Percentiles rank a stretch among this genome's conserved stretches.
Evolutionary conservation across 2,113 vertebrate species (phyloP).

Genomic region (Anhinga anhinga): DNA sequence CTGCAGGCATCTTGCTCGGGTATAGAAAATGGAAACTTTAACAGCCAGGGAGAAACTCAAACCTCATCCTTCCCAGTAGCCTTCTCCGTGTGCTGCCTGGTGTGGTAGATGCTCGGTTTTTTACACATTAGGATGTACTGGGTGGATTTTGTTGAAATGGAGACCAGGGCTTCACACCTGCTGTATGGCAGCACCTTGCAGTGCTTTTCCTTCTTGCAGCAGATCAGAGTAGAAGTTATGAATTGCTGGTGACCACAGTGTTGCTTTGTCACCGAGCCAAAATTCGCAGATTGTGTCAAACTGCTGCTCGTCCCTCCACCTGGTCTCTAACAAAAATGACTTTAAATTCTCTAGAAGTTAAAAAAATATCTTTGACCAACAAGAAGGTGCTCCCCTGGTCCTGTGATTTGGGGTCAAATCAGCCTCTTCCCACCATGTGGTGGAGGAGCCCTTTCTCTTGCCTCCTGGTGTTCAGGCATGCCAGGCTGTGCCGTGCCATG

Average conservation of each 20-base stretch:
- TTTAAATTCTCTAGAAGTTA: not conserved
- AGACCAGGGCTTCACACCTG: not conserved
- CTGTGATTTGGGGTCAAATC: not conserved
- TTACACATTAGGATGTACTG: not conserved
- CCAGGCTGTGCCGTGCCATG: fast-evolving
- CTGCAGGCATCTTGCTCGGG: not conserved
- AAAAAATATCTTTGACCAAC: not conserved
- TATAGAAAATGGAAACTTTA: not conserved
- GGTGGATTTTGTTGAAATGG: not conserved
- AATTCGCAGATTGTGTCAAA: not conserved
- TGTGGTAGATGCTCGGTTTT: not conserved
- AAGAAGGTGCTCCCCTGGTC: not conserved
- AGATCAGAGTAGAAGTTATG: not conserved
- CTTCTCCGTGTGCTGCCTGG: fast-evolving
- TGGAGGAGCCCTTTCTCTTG: not conserved
- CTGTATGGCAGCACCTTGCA: not conserved
- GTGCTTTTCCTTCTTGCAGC: not conserved
- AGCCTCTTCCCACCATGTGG: fast-evolving
- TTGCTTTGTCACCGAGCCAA: not conserved
- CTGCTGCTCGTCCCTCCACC: not conserved
- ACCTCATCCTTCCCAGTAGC: not conserved
- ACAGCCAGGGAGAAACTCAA: not conserved
- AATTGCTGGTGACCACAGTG: fast-evolving
- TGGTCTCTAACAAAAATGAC: not conserved
- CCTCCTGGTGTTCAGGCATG: fast-evolving